Conservation (phyloP, 2,797 vertebrate genomes). For the Parotocinclus haroldoi region DNA sequence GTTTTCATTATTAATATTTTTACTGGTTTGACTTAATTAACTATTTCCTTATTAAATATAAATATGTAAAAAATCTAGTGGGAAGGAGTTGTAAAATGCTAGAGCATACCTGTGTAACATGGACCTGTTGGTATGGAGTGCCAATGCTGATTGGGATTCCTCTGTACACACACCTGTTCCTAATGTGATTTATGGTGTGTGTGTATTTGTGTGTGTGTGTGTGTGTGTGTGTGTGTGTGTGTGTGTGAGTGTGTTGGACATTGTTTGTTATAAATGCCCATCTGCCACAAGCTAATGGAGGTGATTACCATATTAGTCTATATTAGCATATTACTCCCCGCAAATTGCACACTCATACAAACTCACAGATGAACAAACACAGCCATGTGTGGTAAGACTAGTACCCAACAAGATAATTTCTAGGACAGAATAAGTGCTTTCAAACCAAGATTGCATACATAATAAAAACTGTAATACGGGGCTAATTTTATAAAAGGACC, state of each 20-base stretch:
- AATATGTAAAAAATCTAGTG: neutral
- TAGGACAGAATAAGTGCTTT: constrained; percentile 20
- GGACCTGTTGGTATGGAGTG: neutral
- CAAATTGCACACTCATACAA: constrained; percentile 1
- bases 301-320: constrained; percentile 51
- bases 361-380: constrained; percentile 7
- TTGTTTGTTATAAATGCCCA: constrained; percentile 45
- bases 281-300: constrained; percentile 52
- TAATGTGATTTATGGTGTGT: neutral
- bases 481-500: constrained; percentile 30
- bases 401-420: constrained; percentile 34
- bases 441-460: constrained; percentile 8
- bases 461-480: constrained; percentile 21
- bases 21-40: too few species aligned
- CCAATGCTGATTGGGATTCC: constrained; percentile 18
- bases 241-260: constrained; percentile 3
- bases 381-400: neutral
- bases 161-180: constrained; percentile 7
- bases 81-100: neutral
- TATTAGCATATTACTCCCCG: constrained; percentile 31
- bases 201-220: neutral
- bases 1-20: too few species aligned
- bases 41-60: too few species aligned
- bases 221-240: constrained; percentile 5
- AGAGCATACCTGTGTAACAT: neutral